Conservation (phyloP, 2,113 vertebrate species). For the Promerops cafer region DNA sequence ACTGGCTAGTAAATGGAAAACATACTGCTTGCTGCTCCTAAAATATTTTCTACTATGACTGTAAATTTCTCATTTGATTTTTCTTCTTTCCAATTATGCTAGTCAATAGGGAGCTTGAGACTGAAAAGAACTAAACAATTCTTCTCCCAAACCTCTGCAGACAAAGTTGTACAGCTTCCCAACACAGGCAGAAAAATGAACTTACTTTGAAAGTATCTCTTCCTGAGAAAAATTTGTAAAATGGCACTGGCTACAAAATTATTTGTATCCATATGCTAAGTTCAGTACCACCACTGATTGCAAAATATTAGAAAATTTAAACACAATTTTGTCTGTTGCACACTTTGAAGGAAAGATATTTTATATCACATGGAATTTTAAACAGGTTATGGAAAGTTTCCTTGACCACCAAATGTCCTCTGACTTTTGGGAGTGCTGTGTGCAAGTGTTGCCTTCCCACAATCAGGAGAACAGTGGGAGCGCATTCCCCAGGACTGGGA, state of each 20-base stretch:
- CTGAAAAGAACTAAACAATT: not conserved
- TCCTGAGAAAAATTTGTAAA: not conserved
- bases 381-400: not conserved
- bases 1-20: not conserved
- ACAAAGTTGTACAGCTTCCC: not conserved
- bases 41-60: not conserved
- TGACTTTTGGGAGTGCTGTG: not conserved
- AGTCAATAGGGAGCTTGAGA: not conserved
- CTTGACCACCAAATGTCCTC: not conserved
- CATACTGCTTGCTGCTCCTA: not conserved
- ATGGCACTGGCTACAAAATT: not conserved
- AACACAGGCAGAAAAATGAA: not conserved
- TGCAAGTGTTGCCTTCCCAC: fast-evolving
- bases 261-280: not conserved
- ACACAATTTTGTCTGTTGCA: not conserved
- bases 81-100: not conserved
- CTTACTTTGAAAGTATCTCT: not conserved
- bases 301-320: not conserved
- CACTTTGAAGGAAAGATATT: not conserved
- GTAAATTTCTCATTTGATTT: not conserved
- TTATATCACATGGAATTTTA: not conserved
- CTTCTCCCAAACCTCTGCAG: not conserved
- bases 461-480: not conserved
- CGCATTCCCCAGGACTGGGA: not conserved
- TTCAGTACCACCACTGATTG: not conserved